phyloP scores from a whole-genome alignment of 2,797 vertebrate genomes.

The Tapera naevia region DNA sequence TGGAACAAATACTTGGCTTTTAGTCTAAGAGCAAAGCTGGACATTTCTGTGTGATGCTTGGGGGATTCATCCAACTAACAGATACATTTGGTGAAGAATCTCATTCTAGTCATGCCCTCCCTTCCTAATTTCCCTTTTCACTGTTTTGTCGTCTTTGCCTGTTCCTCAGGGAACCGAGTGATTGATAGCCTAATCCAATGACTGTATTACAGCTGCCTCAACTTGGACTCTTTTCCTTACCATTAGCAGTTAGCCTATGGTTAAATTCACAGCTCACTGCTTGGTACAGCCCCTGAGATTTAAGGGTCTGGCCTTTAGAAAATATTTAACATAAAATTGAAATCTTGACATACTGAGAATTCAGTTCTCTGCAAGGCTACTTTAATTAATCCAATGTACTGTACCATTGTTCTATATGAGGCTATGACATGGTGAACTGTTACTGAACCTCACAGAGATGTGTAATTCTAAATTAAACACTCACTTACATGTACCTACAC shows the following conservation, averaged over 20 bases:
- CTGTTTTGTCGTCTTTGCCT: conserved; percentile 82
- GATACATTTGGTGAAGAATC: conserved; percentile 78
- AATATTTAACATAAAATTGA: conserved; percentile 93
- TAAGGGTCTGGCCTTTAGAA: conserved; percentile 90
- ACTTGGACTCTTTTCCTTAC: conserved; percentile 85
- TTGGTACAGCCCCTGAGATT: conserved; percentile 88
- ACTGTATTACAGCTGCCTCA: conserved; percentile 85
- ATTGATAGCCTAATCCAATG: conserved; percentile 90
- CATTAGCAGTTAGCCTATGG: conserved; percentile 92
- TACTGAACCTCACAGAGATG: conserved; percentile 76
- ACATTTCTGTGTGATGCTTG: conserved; percentile 59
- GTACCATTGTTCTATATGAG: conserved; percentile 77
- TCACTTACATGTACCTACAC: conserved; percentile 67
- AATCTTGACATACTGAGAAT: conserved; percentile 88
- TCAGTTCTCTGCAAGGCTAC: conserved; percentile 80
- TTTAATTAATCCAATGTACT: conserved; percentile 88
- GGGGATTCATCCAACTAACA: conserved; percentile 69
- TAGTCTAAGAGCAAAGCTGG: conserved; percentile 51
- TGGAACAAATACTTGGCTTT: conserved; percentile 58
- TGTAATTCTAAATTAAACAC: conserved; percentile 81
- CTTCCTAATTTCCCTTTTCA: conserved; percentile 83
- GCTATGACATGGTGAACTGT: conserved; percentile 78
- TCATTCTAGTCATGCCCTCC: conserved; percentile 82
- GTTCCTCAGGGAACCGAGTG: conserved; percentile 81
- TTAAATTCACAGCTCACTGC: conserved; percentile 89